Evolutionary conservation across 2,113 vertebrate genomes (phyloP), one percentile per base, ranked within the genome.

Genomic region (Pterocles orientalis): DNA sequence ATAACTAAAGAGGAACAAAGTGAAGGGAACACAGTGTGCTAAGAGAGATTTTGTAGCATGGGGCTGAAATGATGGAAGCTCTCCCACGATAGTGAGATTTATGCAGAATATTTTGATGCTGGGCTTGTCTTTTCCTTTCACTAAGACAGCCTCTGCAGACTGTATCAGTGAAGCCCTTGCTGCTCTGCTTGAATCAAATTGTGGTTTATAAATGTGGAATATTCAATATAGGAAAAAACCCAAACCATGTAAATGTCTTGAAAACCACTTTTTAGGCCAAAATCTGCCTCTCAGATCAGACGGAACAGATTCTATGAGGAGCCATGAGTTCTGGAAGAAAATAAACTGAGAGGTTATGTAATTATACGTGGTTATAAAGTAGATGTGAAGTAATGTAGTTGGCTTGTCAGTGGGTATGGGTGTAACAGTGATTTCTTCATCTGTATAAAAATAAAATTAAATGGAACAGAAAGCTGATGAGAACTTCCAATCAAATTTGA

Each of bases 391-490:
- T 98, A 98, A 97, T 97, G 93, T 95, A 95, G 92, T 97, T 98
- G 98, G 98, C 98, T 96, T 92, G 77, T 92, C 94, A 97, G 90
- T 98, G 95, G 83, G 87, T 82, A 94, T 97, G 98, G 98, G 97
- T 96, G 98, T 97, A 97, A 97, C 97, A 92, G 94, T 96, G 94
- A 98, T 98, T 97, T 96, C 94, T 97, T 97, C 97, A 97, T 97
- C 94, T 95, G 93, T 97, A 95, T 96, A 95, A 97, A 96, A 98
- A 97, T 97, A 96, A 97, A 97, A 97, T 97, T 85, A 97, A 97
- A 97, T 81, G 93, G 94, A 94, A 97, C 92, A 94, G 92, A 97
- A 97, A 97, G 86, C 89, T 80, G 92, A 98, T 95, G 95, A 97
- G 96, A 92, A 81, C 83, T 96, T 94, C 82, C 92, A 97, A 94